A percentile compares a stretch with the other conserved stretches of the same genome.
These are phyloP conservation scores for Salarias fasciatus DNA, from an alignment of 2,797 vertebrate species.

Conservation along the genomic window DNA sequence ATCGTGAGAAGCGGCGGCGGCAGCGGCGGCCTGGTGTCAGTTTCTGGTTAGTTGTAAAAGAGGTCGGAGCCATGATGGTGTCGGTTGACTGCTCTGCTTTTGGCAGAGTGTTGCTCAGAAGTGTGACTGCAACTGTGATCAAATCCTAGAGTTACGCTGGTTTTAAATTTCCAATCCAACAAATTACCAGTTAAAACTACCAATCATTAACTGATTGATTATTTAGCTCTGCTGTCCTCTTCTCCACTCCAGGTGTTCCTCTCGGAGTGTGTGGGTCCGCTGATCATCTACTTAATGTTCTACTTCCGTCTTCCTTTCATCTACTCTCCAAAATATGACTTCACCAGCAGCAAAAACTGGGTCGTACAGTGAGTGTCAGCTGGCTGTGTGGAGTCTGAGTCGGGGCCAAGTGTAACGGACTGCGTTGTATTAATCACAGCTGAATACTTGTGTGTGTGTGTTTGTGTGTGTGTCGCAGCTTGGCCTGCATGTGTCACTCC, in stretches of 20 bases:
- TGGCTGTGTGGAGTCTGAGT: constrained; percentile 37
- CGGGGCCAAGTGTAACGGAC: constrained; percentile 40
- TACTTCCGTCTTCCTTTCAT: constrained; percentile 94
- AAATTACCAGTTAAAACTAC: too few relatives aligned
- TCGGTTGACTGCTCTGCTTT: constrained; percentile 18
- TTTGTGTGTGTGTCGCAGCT: constrained; percentile 67
- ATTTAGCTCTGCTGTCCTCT: not conserved
- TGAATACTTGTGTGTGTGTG: constrained; percentile 23
- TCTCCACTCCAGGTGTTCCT: constrained; percentile 87
- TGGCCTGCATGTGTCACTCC: constrained; percentile 92
- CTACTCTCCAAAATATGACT: constrained; percentile 91
- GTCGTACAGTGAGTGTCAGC: constrained; percentile 92
- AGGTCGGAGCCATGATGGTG: not conserved
- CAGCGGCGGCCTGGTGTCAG: not conserved
- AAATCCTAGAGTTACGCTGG: too few relatives aligned
- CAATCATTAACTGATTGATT: too few relatives aligned
- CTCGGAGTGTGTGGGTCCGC: constrained; percentile 89
- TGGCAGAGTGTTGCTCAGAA: constrained; percentile 2
- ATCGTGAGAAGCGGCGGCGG: constrained; percentile 1
- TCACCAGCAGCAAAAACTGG: constrained; percentile 90
- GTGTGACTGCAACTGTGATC: too few relatives aligned
- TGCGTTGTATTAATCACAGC: constrained; percentile 44
- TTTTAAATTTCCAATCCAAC: not conserved
- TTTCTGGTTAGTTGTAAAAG: too few relatives aligned
- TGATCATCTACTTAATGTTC: constrained; percentile 93